Base-by-base conservation (phyloP, 2,888 invertebrate species). In the Drosophila neutralis region DNA sequence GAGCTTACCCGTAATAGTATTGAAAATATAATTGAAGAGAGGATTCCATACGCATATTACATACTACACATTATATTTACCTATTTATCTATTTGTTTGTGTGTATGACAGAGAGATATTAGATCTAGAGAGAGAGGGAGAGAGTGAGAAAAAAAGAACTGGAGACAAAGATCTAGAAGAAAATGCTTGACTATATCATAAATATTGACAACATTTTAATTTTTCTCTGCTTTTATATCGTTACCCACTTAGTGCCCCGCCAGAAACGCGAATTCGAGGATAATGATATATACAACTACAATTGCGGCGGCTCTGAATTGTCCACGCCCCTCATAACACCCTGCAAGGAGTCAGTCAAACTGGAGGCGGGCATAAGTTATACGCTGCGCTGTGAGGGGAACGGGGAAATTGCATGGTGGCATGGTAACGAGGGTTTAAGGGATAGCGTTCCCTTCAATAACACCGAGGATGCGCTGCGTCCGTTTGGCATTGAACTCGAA, bases 401-500 rank as follows among this genome's bases (percentile, higher is more conserved):
- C 15, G 88, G 91, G 48, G 92, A 93, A 1, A 80, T 94, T 21
- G 87, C 79, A 27, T 94, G 94, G 94, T 89, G 88, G 72, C 67
- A 82, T 2, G 58, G 59, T 2, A 54, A 54, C 21, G 59, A 69
- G 0, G 62, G 64, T 4, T 4, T 0, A 2, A 29, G 27, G 2
- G 2, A 0, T 0, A 7, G 67, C 57, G 53, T 75, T 49, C 5
- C 49, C 38, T 78, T 80, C 6, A 76, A 83, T 31, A 78, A 84
- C 21, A 79, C 82, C 0, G 73, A 78, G 8, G 90, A 91, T 73
- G 74, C 77, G 1, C 57, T 69, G 4, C 80, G 91, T 3, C 90
- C 87, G 65, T 94, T 93, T 84, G 94, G 94, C 76, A 92, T 93
- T 53, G 91, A 91, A 61, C 91, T 95, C 38, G 92, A 94, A 48